These are phyloP conservation scores for Brachyptera risi DNA, from an alignment of 2,888 invertebrate genomes.

Conservation along the genomic window DNA sequence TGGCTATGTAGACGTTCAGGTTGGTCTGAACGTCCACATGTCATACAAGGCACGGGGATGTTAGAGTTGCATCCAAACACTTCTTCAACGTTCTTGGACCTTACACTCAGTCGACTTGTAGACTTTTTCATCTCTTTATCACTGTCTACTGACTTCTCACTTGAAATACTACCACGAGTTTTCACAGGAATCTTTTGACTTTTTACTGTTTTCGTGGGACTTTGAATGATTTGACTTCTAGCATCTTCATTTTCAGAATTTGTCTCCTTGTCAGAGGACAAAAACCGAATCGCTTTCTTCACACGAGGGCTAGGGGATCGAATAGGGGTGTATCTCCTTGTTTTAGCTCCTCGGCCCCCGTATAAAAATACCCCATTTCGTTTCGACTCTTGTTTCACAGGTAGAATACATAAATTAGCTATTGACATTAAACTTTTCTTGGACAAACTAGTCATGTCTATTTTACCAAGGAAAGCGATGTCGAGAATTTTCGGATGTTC, in stretches of 20 bases:
- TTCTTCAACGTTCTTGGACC: conserved; percentile 25
- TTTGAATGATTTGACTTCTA: neutral
- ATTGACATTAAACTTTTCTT: conserved; percentile 50
- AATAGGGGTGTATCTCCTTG: neutral
- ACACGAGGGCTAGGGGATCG: conserved; percentile 3
- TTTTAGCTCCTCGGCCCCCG: neutral
- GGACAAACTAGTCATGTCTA: conserved; percentile 55
- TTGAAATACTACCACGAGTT: neutral
- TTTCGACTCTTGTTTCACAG: conserved; percentile 35
- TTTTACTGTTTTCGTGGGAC: neutral
- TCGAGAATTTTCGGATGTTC: conserved; percentile 53
- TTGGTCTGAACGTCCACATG: conserved; percentile 62
- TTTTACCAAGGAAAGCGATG: conserved; percentile 48
- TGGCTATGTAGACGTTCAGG: conserved; percentile 64
- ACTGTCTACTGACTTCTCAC: neutral
- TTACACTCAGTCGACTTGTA: conserved; percentile 1
- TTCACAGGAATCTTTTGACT: neutral
- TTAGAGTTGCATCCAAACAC: conserved; percentile 24
- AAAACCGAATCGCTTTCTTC: neutral
- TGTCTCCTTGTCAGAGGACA: neutral
- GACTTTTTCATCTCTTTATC: neutral
- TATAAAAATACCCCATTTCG: neutral
- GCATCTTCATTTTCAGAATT: neutral
- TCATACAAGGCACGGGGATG: conserved; percentile 55
- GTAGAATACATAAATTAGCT: conserved; percentile 43